Base-by-base conservation (phyloP, 2,797 vertebrate species). In the Cuculus canorus region DNA sequence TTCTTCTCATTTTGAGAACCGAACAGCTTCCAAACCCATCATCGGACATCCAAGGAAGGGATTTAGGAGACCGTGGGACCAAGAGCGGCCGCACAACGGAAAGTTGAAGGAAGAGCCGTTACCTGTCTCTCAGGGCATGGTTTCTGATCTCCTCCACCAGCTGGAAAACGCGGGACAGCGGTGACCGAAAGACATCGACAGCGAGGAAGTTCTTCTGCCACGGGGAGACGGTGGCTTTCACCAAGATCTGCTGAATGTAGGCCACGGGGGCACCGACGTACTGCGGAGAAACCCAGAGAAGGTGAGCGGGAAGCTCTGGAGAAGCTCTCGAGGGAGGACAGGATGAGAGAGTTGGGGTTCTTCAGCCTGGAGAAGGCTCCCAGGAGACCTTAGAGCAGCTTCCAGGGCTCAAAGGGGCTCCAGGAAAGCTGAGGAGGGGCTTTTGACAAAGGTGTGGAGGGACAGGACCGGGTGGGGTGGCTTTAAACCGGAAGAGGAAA, bases 171-270 rank as follows among this genome's bases (percentile, higher is more conserved):
- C 98, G 98, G 50, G 99, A 98, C 50, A 99, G 98, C 2, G 99
- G 99, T 0, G 98, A 99, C 4, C 99, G 99, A 63, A 99, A 99
- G 11, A 98, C 98, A 18, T 99, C 99, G 17, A 99, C 99, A 0
- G 99, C 98, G 70, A 99, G 98, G 96, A 99, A 97, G 91, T 97
- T 98, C 97, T 97, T 99, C 94, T 99, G 99, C 99, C 99, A 99
- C 5, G 99, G 99, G 78, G 99, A 99, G 83, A 99, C 99, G 0
- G 98, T 99, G 10, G 99, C 98, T 96, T 99, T 99, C 85, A 99
- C 99, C 75, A 99, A 93, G 92, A 99, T 98, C 98, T 99, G 99
- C 98, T 99, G 99, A 96, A 99, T 98, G 94, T 99, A 99, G 64
- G 99, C 99, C 43, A 99, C 99, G 0, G 99, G 99, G 90, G 98